Evolutionary conservation across 64 coral and sea anemone genomes (phyloP).

Genomic region (Montipora sp.): DNA sequence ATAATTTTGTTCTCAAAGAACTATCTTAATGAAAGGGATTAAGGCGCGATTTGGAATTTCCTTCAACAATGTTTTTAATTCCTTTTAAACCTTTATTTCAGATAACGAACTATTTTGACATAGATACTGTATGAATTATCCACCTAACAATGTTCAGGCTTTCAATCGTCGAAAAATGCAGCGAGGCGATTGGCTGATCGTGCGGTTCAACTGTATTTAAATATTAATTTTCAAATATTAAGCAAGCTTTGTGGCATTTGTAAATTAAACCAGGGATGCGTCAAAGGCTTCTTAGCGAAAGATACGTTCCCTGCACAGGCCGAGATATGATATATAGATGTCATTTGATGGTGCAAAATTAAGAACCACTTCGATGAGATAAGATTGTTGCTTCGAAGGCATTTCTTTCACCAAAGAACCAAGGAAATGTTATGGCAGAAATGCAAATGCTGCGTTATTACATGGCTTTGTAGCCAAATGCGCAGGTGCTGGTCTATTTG

Average conservation of each 20-base stretch:
- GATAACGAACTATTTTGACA: neutral
- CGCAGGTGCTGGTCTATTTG: neutral
- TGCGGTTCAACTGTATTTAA: conserved; percentile 23
- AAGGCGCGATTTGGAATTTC: too few species aligned
- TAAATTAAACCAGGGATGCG: conserved; percentile 27
- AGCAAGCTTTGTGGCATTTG: conserved; percentile 21
- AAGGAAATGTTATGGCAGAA: neutral
- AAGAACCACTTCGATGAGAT: neutral
- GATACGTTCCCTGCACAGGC: neutral
- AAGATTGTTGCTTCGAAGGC: neutral
- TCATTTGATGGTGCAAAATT: conserved; percentile 10
- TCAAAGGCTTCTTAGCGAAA: neutral
- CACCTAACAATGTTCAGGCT: neutral
- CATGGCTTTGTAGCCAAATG: neutral
- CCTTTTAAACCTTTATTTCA: neutral
- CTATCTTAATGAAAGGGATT: too few species aligned
- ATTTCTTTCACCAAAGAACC: neutral
- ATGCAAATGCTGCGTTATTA: conserved; percentile 25
- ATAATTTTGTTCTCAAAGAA: neutral
- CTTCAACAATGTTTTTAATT: neutral
- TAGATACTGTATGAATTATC: neutral
- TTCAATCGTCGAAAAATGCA: neutral
- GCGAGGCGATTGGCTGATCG: conserved; percentile 18
- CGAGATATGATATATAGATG: conserved; percentile 11
- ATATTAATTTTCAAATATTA: conserved; percentile 48